Evolutionary conservation across 1,140 invertebrate genomes (phyloP), one percentile per base, ranked within the genome.

Genomic region (Aphidius ervi): DNA sequence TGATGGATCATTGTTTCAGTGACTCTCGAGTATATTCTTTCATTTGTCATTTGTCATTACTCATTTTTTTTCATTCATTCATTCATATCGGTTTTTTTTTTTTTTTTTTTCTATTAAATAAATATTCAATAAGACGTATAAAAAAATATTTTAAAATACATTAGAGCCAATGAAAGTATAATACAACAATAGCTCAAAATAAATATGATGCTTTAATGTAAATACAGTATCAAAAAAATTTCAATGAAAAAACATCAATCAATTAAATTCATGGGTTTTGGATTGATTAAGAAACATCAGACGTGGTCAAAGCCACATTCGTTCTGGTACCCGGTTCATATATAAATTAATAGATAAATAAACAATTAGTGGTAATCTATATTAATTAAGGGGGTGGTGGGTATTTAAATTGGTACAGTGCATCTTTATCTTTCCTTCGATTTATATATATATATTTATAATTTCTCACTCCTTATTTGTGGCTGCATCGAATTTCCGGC

Each of bases 341-440:
- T 77, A 73, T 75, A 70, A 68, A 78, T 78, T 79, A 78, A 79
- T 79, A 76, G 73, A 78, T 79, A 78, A 78, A 77, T 75, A 76
- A 77, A 79, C 73, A 78, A 79, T 79, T 76, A 77, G 69, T 73
- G 73, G 72, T 78, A 78, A 79, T 79, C 76, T 78, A 78, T 78
- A 78, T 78, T 78, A 77, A 79, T 79, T 78, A 79, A 77, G 72
- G 66, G 48, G 45, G 10, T 9, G 31, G 47, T 41, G 42, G 23
- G 41, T 40, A 43, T 50, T 53, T n/a, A 9, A 40, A 49, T 50
- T 54, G 55, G 9, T 39, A 47, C 20, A 23, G 41, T 37, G 52
- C n/a, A 46, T 57, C 43, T 43, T 46, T 23, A 46, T 57, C 10
- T 48, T 9, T 56, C 42, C 2, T 49, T 49, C 2, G 5, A 2